A percentile compares a stretch with the other conserved stretches of the same genome.
Conservation (phyloP, 2,888 invertebrate genomes). For the Patella depressa region DNA sequence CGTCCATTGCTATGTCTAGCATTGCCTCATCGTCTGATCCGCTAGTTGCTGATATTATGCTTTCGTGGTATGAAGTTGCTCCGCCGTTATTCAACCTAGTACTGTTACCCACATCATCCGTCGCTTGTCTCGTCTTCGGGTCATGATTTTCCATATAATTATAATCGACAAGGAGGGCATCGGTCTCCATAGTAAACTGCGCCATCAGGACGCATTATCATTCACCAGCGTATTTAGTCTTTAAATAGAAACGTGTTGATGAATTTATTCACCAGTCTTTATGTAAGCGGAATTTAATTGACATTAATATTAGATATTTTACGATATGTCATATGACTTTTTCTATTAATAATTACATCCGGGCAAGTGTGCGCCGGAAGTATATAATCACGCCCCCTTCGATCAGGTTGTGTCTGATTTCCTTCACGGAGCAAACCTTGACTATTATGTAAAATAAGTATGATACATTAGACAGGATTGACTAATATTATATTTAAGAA, state of each 20-base stretch:
- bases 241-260: background rate
- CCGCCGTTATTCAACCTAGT: constrained; percentile 30
- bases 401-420: too few relatives aligned
- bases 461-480: too few relatives aligned
- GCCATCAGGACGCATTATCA: background rate
- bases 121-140: constrained; percentile 15
- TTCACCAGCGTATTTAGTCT: background rate
- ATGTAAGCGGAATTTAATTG: too few relatives aligned
- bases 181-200: constrained; percentile 24
- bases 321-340: background rate
- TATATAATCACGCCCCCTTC: background rate
- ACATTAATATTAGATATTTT: constrained; percentile 1
- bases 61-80: constrained; percentile 22
- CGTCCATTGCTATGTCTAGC: constrained; percentile 42
- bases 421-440: too few relatives aligned
- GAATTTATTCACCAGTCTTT: background rate
- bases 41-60: constrained; percentile 9
- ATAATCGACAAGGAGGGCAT: constrained; percentile 29
- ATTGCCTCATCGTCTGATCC: constrained; percentile 42
- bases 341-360: constrained; percentile 2
- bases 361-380: constrained; percentile 3
- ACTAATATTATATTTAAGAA: too few relatives aligned
- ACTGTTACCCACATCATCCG: constrained; percentile 22
- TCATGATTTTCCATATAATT: constrained; percentile 29
- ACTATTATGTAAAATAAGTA: too few relatives aligned